A percentile compares a stretch with the other conserved stretches of the same genome.
phyloP scores from a whole-genome alignment of 2,797 vertebrate genomes.

The Carcharodon carcharias region DNA sequence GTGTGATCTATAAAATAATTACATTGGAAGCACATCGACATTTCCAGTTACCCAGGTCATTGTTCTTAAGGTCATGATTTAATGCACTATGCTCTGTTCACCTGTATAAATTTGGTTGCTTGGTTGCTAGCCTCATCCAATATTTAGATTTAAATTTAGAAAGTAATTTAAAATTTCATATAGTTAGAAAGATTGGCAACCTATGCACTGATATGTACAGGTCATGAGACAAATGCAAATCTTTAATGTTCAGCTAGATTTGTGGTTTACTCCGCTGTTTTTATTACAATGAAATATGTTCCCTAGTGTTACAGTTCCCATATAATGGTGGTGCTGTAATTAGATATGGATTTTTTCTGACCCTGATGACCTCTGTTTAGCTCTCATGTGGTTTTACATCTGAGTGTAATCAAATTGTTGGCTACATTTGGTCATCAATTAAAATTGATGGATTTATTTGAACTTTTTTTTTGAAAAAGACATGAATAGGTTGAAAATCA shows the following conservation, averaged over 20 bases:
- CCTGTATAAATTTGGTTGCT: neutral
- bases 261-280: neutral
- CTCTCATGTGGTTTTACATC: neutral
- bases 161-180: neutral
- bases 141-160: neutral
- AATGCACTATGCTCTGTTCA: neutral
- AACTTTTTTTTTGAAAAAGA: neutral
- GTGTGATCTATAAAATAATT: neutral
- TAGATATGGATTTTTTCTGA: slow-evolving; percentile 33
- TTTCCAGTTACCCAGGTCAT: neutral
- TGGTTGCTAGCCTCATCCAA: neutral
- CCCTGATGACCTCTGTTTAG: slow-evolving; percentile 12
- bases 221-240: neutral
- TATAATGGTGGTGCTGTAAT: slow-evolving; percentile 3
- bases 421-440: neutral
- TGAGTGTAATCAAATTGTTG: neutral
- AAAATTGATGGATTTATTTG: neutral
- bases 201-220: neutral
- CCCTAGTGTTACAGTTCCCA: neutral
- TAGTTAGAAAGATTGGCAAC: neutral
- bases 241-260: neutral
- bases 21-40: neutral
- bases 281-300: neutral
- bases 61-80: neutral
- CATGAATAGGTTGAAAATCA: neutral